Conservation (phyloP, 1,140 invertebrate genomes). For the Sinella curviseta region DNA sequence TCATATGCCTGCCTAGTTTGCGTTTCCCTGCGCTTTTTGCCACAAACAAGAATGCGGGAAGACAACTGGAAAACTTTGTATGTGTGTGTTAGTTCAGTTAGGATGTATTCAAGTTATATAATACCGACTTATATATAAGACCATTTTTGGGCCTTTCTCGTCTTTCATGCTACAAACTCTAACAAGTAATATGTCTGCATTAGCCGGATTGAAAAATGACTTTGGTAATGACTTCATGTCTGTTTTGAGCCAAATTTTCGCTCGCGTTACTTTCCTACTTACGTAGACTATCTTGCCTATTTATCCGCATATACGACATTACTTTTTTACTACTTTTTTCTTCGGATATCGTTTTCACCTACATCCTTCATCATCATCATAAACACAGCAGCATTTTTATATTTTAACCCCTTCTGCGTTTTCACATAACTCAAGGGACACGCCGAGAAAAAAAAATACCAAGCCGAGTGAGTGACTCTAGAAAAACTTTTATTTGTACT, state of each 20-base stretch:
- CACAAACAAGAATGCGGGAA: neutral
- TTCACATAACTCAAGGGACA: no score
- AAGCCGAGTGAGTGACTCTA: no score
- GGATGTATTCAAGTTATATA: no score
- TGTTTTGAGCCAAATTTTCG: slow-evolving; percentile 25
- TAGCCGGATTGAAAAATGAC: slow-evolving; percentile 43
- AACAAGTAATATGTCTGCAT: slow-evolving; percentile 38
- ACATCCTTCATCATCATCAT: neutral
- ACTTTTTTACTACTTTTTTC: neutral
- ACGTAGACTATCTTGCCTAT: neutral
- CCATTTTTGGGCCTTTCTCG: no score
- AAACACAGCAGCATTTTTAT: neutral
- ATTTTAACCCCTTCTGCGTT: no score
- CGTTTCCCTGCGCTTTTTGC: neutral
- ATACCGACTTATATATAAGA: no score
- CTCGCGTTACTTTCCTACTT: neutral
- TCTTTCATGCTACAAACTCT: neutral
- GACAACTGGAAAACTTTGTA: slow-evolving; percentile 15
- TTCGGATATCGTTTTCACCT: neutral
- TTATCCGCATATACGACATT: neutral
- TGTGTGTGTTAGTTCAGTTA: neutral
- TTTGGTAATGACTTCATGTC: slow-evolving; percentile 44
- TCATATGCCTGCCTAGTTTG: neutral
- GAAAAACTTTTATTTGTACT: no score
- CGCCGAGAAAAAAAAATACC: no score